phyloP scores from a whole-genome alignment of 2,888 invertebrate genomes.

The Anthoptus insignis region DNA sequence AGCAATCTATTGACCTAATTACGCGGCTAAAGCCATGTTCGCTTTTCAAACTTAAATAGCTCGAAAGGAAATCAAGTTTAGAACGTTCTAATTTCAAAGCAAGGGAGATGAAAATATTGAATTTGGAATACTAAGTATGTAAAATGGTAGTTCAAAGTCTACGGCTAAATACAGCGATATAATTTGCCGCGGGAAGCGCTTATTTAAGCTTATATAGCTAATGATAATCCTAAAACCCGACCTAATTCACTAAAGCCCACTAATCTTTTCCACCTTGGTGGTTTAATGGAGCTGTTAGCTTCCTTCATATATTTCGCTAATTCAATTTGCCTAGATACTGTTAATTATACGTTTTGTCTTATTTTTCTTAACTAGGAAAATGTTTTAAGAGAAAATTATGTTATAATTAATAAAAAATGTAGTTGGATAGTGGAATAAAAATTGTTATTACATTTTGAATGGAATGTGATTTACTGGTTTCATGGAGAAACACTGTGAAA shows the following conservation, averaged over 20 bases:
- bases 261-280: conserved; percentile 39
- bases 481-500: too few species aligned
- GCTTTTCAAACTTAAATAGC: too few species aligned
- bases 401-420: too few species aligned
- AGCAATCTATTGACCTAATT: too few species aligned
- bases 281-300: conserved; percentile 31
- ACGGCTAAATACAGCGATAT: conserved; percentile 6
- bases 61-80: not conserved
- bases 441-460: too few species aligned
- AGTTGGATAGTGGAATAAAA: too few species aligned
- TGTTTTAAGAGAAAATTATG: not conserved
- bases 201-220: conserved; percentile 36
- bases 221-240: conserved; percentile 37
- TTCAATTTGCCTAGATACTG: conserved; percentile 32
- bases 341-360: conserved; percentile 18
- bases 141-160: not conserved
- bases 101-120: not conserved
- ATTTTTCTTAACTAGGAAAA: not conserved
- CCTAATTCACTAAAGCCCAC: conserved; percentile 37
- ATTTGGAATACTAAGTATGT: not conserved
- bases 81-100: not conserved
- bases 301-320: conserved; percentile 31
- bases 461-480: too few species aligned
- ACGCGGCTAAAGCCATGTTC: too few species aligned
- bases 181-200: conserved; percentile 23